Percentiles rank a stretch among this genome's conserved stretches.
Evolutionary conservation across 2,888 invertebrate species (phyloP).

Genomic region (Mythimna ferrago): DNA sequence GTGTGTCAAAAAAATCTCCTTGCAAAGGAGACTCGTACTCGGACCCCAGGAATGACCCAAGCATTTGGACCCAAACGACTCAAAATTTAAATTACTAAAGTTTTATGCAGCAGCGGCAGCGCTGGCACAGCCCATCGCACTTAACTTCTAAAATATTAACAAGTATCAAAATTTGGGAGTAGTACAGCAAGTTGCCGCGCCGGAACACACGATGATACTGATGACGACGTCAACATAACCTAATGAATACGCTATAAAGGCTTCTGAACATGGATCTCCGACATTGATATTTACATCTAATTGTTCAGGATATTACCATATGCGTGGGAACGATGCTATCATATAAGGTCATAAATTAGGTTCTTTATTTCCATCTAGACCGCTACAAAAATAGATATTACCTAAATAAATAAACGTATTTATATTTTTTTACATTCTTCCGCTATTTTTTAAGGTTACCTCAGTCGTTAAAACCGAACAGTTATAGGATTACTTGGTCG

Average conservation of each 20-base stretch:
- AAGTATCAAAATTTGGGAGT: background rate
- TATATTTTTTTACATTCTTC: background rate
- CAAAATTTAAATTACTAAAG: too few species aligned
- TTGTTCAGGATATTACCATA: background rate
- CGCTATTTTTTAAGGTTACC: background rate
- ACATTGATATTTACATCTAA: slow-evolving; percentile 16
- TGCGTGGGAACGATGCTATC: background rate
- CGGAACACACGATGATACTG: background rate
- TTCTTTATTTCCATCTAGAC: background rate
- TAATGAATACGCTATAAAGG: background rate
- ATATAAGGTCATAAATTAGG: background rate
- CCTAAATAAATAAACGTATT: background rate
- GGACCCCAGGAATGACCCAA: too few species aligned
- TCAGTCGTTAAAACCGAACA: too few species aligned
- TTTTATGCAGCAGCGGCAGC: too few species aligned
- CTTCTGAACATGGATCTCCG: background rate
- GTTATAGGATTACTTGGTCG: too few species aligned
- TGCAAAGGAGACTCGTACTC: too few species aligned
- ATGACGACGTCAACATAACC: background rate
- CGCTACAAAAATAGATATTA: background rate
- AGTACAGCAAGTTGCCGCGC: background rate
- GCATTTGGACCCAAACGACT: too few species aligned
- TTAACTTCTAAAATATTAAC: background rate
- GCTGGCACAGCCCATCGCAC: background rate
- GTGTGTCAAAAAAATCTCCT: too few species aligned